Evolutionary conservation across 2,797 vertebrate genomes (phyloP), one percentile per base, ranked within the genome.

Genomic region (Anguilla megastoma): DNA sequence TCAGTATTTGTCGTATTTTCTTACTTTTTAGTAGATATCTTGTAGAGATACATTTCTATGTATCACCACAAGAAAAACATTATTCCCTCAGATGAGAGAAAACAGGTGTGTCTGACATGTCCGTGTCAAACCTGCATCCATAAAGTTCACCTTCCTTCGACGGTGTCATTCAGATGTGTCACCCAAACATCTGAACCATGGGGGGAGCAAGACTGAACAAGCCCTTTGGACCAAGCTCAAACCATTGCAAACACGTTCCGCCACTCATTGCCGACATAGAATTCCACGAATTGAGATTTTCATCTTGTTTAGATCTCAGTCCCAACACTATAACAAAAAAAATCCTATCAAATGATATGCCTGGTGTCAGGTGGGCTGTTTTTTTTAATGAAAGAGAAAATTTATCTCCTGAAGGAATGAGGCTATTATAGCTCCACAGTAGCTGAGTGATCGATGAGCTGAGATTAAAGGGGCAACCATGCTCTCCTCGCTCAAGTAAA

Each of bases 381-480:
- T 54, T 30, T 56, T 71, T 71, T 74, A 14, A 2, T 41, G 36
- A 36, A 33, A 24, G 27, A 16, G n/a, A 30, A 54, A 84, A 58
- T 83, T 2, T 60, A 63, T 84, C 79, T 36, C 76, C 16, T 45
- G 16, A 45, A 45, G 76, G 33, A 80, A 80, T 80, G 76, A 80
- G 76, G 76, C 33, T 84, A 16, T 85, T 33, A 33, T 21, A 45
- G 66, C 69, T 36, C 60, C 69, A 87, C 69, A 30, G 45, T 84
- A 84, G 63, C 84, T 33, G 12, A 33, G 63, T 56, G 54, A 85
- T 60, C 52, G n/a, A 87, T n/a, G 80, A 50, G 86, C 87, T 50
- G 84, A 71, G 91, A 66, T 86, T 82, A 71, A 87, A 88, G 24
- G 69, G 85, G 36, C 21, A 85, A 33, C 6, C 52, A 86, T 79